Base-by-base conservation (phyloP, 2,888 invertebrate genomes). In the Apotomis betuletana region DNA sequence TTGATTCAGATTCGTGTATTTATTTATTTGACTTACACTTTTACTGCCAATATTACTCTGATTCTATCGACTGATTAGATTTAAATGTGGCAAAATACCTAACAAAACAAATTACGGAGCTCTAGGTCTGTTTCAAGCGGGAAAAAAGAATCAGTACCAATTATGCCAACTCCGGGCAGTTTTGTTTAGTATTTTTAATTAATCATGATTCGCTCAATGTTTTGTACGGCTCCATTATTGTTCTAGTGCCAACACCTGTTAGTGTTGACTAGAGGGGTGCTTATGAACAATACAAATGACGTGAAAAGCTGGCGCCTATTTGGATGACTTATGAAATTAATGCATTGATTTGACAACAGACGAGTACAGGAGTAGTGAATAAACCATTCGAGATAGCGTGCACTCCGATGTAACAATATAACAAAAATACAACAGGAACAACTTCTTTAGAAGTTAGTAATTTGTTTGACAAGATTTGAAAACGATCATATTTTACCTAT, bases 171-270 rank as follows among this genome's bases (percentile, higher is more conserved):
- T 46, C 5, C 44, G 27, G 64, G 62, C 54, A 67, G 59, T 52
- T 71, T 65, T 71, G 71, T 71, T 71, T 57, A 71, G 61, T 68
- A 69, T 57, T 73, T 73, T 67, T 73, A 73, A 73, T 73, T 73
- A 73, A 73, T 65, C 69, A 65, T 67, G 67, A 71, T 54, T 15
- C 57, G 46, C 36, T 55, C 55, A 46, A 60, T 13, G 36, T 55
- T 6, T 55, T 44, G 10, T 13, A 46, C 57, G 57, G 64, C 44
- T 52, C n/a, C 12, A n/a, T 10, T 49, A 49, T 70, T 70, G 61
- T 62, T 61, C 46, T 71, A 51, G 57, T 13, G 51, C 59, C 61
- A 61, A 62, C 71, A 73, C 69, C 69, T 69, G 73, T 73, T 65
- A 69, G 51, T 36, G n/a, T 27, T 57, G 27, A 61, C 38, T 52